Conservation (phyloP, 2,888 invertebrate species). For the Danaus chrysippus region DNA sequence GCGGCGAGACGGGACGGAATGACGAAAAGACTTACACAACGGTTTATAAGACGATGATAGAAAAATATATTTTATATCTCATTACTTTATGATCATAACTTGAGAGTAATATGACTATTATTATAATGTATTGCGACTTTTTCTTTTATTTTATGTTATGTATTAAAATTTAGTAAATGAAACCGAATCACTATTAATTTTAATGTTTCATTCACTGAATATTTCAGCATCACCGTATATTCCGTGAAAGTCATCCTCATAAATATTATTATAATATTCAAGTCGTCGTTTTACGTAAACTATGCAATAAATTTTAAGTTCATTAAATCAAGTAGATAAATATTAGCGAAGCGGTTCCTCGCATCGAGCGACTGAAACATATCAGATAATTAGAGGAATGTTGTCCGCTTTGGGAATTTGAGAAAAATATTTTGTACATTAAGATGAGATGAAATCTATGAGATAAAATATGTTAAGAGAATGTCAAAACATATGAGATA, state of each 20-base stretch:
- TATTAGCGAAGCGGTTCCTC: background rate
- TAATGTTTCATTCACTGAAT: no score
- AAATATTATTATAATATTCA: background rate
- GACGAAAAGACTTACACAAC: background rate
- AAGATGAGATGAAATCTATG: no score
- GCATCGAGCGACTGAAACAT: background rate
- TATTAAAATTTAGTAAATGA: no score
- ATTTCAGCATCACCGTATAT: background rate
- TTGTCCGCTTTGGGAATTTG: background rate
- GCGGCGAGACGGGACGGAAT: background rate
- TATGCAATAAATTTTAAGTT: conserved; percentile 6
- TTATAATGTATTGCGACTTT: no score
- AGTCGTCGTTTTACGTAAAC: background rate
- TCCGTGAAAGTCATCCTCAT: background rate
- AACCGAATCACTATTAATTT: no score
- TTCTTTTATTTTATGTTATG: no score
- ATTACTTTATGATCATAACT: background rate
- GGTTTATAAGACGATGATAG: background rate
- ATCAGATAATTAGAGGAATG: background rate
- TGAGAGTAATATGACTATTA: no score
- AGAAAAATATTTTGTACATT: background rate
- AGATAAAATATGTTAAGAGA: no score
- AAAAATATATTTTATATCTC: background rate
- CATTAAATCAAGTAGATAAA: conserved; percentile 4
- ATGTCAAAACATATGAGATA: no score